Evolutionary conservation across 2,797 vertebrate species (phyloP), one percentile per base, ranked within the genome.

Genomic region (Notamacropus eugenii): DNA sequence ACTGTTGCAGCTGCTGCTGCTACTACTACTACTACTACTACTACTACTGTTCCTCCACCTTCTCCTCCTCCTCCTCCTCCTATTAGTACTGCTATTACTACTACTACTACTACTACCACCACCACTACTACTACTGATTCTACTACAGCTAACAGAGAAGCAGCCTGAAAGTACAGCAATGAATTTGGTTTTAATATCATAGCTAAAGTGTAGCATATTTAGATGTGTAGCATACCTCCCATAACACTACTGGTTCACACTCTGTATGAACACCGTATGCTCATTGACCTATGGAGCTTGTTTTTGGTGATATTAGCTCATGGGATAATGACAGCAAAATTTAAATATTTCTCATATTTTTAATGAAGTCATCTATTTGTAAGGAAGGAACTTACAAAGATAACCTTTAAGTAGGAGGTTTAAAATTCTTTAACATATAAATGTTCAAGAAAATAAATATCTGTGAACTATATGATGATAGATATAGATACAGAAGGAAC

Each of bases 1-100:
- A 22, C 1, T 40, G 16, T 0, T 19, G 19, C 14, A 40, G n/a
- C 16, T 22, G n/a, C 5, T 34, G 3, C 12, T 13, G 4, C 16
- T 40, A 22, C 16, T 74, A 24, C 6, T 74, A 24, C n/a, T 40
- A 22, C 16, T 74, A 24, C 6, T 74, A 24, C n/a, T 31, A 31
- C 10, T 59, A 3, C 3, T 31, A 12, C 24, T 57, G 8, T 0
- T 27, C 27, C 24, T 27, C 50, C 50, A 4, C 50, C 5, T 5
- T 5, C 50, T 52, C 50, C 50, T 52, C 50, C 50, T 52, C 50
- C 50, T 52, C 50, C 50, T 52, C 50, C 50, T 52, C 50, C 50
- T 52, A 4, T 5, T 52, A 27, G 24, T 57, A 27, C 4, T 27
- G 8, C 24, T 27, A 57, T 0, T 27, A 57, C 56, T 57, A 24